Evolutionary conservation across 2,888 invertebrate species (phyloP).

Genomic region (Scaeva pyrastri): DNA sequence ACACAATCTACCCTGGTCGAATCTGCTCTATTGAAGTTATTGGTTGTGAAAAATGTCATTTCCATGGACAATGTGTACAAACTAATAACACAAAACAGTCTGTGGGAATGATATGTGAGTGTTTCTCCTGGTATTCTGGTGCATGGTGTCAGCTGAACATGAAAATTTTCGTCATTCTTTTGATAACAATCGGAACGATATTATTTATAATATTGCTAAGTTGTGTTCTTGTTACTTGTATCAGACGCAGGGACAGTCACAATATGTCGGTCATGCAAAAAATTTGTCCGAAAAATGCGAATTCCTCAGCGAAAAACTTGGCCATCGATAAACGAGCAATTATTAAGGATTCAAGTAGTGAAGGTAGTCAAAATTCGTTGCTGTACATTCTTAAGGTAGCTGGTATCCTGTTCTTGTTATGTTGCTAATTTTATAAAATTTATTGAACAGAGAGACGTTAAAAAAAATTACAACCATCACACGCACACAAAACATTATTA

Average conservation of each 20-base stretch:
- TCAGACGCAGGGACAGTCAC: slow-evolving; percentile 84
- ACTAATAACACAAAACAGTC: slow-evolving; percentile 82
- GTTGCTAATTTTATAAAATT: not conserved
- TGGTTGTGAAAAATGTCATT: slow-evolving; percentile 93
- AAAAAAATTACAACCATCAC: slow-evolving; percentile 46
- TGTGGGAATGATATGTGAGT: slow-evolving; percentile 87
- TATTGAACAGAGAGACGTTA: slow-evolving; percentile 40
- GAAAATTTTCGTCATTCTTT: slow-evolving; percentile 92
- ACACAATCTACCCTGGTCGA: slow-evolving; percentile 92
- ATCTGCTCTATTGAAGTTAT: slow-evolving; percentile 91
- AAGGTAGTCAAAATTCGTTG: slow-evolving; percentile 86
- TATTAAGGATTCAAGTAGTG: slow-evolving; percentile 89
- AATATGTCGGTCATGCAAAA: slow-evolving; percentile 78
- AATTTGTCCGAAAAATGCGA: slow-evolving; percentile 75
- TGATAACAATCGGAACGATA: slow-evolving; percentile 90
- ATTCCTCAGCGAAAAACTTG: slow-evolving; percentile 80
- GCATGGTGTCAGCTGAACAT: slow-evolving; percentile 93
- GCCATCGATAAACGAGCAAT: slow-evolving; percentile 88
- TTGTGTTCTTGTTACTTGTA: slow-evolving; percentile 90
- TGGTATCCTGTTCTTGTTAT: not conserved
- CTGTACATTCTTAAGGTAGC: slow-evolving; percentile 83
- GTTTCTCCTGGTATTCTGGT: slow-evolving; percentile 96
- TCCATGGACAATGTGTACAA: slow-evolving; percentile 93
- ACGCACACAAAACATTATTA: slow-evolving; percentile 4
- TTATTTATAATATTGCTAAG: slow-evolving; percentile 89